phyloP scores from a whole-genome alignment of 1,140 invertebrate species.

The Meteorus sp. region DNA sequence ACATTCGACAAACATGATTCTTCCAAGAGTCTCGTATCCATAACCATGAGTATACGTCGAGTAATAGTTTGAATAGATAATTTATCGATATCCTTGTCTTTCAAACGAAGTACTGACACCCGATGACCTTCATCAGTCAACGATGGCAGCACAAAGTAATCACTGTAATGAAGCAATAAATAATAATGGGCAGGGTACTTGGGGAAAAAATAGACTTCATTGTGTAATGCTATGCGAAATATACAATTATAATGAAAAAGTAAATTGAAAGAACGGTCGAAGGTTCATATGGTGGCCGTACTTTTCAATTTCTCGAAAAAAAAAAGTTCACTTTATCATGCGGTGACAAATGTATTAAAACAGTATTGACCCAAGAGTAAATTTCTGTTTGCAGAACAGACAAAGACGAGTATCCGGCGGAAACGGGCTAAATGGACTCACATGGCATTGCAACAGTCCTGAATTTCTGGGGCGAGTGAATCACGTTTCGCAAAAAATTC shows the following conservation, averaged over 20 bases:
- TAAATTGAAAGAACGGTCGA: background rate
- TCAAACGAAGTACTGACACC: conserved; percentile 48
- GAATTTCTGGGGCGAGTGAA: conserved; percentile 50
- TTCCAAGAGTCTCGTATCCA: conserved; percentile 49
- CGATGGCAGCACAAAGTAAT: conserved; percentile 51
- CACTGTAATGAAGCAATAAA: conserved; percentile 31
- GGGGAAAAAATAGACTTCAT: background rate
- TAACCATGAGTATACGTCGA: conserved; percentile 51
- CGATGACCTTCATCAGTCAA: conserved; percentile 54
- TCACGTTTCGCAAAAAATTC: conserved; percentile 58
- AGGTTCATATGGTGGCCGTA: too few relatives aligned
- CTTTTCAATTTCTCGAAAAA: background rate
- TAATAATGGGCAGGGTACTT: background rate
- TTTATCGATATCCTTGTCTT: conserved; percentile 41
- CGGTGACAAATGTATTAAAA: background rate
- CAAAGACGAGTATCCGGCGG: conserved; percentile 4
- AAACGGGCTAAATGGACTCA: conserved; percentile 34
- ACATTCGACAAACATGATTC: conserved; percentile 53
- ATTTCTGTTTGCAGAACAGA: conserved; percentile 4
- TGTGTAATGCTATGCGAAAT: too few relatives aligned
- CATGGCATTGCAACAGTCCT: conserved; percentile 45
- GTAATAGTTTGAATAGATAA: conserved; percentile 47
- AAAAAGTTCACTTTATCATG: too few relatives aligned
- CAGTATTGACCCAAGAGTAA: background rate
- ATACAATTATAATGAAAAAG: too few relatives aligned